Percentiles rank a stretch among this genome's conserved stretches.
Evolutionary conservation across 2,888 invertebrate genomes (phyloP).

Genomic region (Seira musarum): DNA sequence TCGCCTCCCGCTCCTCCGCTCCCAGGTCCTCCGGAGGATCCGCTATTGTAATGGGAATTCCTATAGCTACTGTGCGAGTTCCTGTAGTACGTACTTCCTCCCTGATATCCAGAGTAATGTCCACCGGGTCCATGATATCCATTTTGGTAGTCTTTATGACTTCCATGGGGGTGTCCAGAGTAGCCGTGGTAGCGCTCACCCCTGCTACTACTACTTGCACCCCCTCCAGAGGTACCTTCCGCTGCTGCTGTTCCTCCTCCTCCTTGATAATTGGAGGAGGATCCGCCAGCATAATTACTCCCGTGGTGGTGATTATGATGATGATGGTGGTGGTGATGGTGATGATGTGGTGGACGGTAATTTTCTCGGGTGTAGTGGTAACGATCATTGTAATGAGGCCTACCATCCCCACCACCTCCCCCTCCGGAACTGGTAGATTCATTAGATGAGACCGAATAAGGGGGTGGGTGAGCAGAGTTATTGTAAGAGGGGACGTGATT

Average conservation of each 20-base stretch:
- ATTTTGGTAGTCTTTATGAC: constrained; percentile 57
- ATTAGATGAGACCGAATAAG: constrained; percentile 56
- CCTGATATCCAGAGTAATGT: constrained; percentile 60
- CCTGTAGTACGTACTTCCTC: constrained; percentile 63
- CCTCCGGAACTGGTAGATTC: constrained; percentile 49
- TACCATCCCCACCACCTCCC: constrained; percentile 30
- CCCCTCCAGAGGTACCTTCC: constrained; percentile 19
- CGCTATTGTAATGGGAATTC: constrained; percentile 65
- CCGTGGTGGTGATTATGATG: constrained; percentile 53
- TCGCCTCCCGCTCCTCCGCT: constrained; percentile 46
- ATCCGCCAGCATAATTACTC: constrained; percentile 34
- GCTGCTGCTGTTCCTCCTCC: neutral
- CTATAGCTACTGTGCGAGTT: constrained; percentile 67
- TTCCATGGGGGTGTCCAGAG: constrained; percentile 41
- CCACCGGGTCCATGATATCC: constrained; percentile 52
- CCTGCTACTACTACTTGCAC: constrained; percentile 38
- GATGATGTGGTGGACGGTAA: constrained; percentile 62
- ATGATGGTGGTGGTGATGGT: constrained; percentile 51
- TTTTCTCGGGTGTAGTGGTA: constrained; percentile 63
- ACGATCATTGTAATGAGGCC: constrained; percentile 60
- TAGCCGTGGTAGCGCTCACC: constrained; percentile 52
- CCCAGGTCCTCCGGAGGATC: constrained; percentile 42
- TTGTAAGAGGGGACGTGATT: constrained; percentile 46
- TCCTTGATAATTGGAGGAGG: constrained; percentile 44
- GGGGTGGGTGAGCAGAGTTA: constrained; percentile 53